phyloP scores from a whole-genome alignment of 2,888 invertebrate species.

The Drosophila demipolita region DNA sequence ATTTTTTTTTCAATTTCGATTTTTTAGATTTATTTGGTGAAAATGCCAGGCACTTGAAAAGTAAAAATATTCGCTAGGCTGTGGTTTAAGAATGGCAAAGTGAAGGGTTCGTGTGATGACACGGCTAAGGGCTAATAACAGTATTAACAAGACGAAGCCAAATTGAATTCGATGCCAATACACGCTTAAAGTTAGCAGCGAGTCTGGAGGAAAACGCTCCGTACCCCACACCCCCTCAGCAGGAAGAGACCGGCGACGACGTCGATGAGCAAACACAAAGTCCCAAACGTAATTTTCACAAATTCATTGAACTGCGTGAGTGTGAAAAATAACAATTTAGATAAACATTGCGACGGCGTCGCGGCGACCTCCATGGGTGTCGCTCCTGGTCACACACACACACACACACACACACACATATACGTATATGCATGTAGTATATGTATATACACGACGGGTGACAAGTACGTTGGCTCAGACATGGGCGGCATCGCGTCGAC shows the following conservation, averaged over 20 bases:
- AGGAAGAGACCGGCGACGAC: conserved; percentile 29
- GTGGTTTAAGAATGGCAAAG: conserved; percentile 30
- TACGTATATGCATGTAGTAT: conserved; percentile 5
- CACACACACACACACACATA: conserved; percentile 1
- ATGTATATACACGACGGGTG: conserved; percentile 29
- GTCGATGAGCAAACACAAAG: conserved; percentile 75
- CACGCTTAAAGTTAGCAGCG: conserved; percentile 67
- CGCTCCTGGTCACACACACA: conserved; percentile 34
- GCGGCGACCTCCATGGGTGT: conserved; percentile 74
- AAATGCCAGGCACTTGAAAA: conserved; percentile 36
- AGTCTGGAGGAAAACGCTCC: conserved; percentile 31
- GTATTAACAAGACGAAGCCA: conserved; percentile 78
- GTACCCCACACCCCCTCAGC: background rate
- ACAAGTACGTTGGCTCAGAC: conserved; percentile 47
- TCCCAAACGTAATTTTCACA: conserved; percentile 85
- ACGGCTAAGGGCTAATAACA: conserved; percentile 72
- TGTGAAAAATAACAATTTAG: conserved; percentile 86
- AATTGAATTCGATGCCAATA: conserved; percentile 81
- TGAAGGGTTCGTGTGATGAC: conserved; percentile 53
- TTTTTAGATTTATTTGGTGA: conserved; percentile 2
- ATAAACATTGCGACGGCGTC: conserved; percentile 83
- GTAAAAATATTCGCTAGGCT: conserved; percentile 17
- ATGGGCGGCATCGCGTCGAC: conserved; percentile 60
- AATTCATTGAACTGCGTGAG: conserved; percentile 85
- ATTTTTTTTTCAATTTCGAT: conserved; percentile 2